Base-by-base conservation (phyloP, 2,797 vertebrate species). In the Propithecus deckenii region DNA sequence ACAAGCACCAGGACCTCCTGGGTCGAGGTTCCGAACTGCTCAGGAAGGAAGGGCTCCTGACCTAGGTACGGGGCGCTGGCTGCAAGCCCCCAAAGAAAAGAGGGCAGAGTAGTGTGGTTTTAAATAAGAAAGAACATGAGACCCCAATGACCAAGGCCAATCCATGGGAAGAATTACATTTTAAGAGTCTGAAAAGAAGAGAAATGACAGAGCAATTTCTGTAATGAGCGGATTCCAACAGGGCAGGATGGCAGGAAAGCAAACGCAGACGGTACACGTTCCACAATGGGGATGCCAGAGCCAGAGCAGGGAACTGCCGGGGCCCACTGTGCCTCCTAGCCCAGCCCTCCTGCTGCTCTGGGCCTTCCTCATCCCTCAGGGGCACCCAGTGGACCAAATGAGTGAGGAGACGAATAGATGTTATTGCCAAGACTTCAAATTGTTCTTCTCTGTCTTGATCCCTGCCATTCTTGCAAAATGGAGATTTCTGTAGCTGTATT, bases 191-290 rank as follows among this genome's bases (percentile, higher is more conserved):
- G 57, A 23, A 52, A 63, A 55, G n/a, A 61, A 81, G 4, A 18
- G 38, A 65, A 43, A 57, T 10, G 22, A 71, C 61, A 30, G 41
- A 55, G 46, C n/a, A 6, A 7, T 2, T 23, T 55, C 69, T 13
- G 12, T 3, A 41, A 8, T 0, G 7, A 55, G 74, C 3, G 8
- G 38, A 50, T 32, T 20, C 67, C n/a, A n/a, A 13, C 4, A n/a
- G 72, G 18, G 80, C 35, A 17, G 74, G 35, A 15, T 0, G 5
- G 35, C 5, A 14, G 50, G 72, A 46, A 1, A 9, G 23, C 55
- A 22, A 28, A 14, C 7, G 13, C 57, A 8, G 17, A 23, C 0
- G 28, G 38, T 28, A 8, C 11, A 3, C 0, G 0, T 2, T 10
- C 50, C 46, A 22, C 17, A 6, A 1, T 0, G 11, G 2, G n/a